Evolutionary conservation across 1,140 invertebrate genomes (phyloP).

Genomic region (Drosophila pseudoananassae): DNA sequence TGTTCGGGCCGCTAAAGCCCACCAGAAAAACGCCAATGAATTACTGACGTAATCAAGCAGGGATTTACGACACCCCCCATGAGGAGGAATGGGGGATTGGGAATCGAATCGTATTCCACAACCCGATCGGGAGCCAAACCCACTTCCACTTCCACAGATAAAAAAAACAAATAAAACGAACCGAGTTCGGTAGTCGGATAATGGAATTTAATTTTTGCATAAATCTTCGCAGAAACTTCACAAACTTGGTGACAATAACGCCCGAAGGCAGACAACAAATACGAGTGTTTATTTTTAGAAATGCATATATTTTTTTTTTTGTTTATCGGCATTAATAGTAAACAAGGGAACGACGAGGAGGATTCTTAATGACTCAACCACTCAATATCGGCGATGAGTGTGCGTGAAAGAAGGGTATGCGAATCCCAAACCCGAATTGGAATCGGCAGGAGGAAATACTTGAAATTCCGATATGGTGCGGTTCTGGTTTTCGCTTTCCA

Average conservation of each 20-base stretch:
- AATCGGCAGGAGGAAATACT: conserved; percentile 59
- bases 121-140: conserved; percentile 30
- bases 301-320: conserved; percentile 52
- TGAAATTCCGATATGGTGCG: conserved; percentile 60
- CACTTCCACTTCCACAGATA: conserved; percentile 34
- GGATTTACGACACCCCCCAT: conserved; percentile 39
- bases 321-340: conserved; percentile 54
- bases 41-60: conserved; percentile 66
- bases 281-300: conserved; percentile 39
- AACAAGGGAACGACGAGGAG: conserved; percentile 26
- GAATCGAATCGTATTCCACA: conserved; percentile 3
- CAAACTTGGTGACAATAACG: conserved; percentile 46
- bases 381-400: conserved; percentile 31
- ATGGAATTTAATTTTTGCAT: conserved; percentile 64
- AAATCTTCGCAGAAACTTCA: conserved; percentile 55
- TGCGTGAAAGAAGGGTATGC: conserved; percentile 36
- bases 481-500: conserved; percentile 31
- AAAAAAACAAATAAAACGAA: conserved; percentile 54
- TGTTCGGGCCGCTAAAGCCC: conserved; percentile 19
- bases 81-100: not conserved
- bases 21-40: conserved; percentile 36
- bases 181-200: conserved; percentile 37
- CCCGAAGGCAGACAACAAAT: conserved; percentile 19
- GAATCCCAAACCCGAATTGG: conserved; percentile 20
- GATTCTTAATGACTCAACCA: conserved; percentile 36